A percentile compares a stretch with the other conserved stretches of the same genome.
Conservation (phyloP, 2,888 invertebrate species). For the Amphimallon solstitiale region DNA sequence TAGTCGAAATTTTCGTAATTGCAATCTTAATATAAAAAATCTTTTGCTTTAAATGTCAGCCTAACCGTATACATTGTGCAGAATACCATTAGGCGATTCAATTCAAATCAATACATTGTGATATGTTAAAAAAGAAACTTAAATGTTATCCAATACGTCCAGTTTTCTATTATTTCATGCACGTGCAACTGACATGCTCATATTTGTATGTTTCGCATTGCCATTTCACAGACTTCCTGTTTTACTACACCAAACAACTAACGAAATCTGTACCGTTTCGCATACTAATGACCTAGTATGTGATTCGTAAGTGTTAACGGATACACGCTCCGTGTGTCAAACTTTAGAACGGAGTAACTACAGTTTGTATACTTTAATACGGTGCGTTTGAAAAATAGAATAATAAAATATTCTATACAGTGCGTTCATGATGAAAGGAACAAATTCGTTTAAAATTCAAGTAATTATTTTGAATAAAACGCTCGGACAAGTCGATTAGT, state of each 20-base stretch:
- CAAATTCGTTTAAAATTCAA: too few relatives aligned
- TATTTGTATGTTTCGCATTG: slow-evolving; percentile 33
- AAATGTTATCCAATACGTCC: not conserved
- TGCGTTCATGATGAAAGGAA: too few relatives aligned
- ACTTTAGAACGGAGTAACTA: slow-evolving; percentile 18
- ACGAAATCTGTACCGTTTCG: slow-evolving; percentile 28
- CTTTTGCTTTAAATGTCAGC: not conserved
- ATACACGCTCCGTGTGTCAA: slow-evolving; percentile 10
- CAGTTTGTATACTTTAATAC: slow-evolving; percentile 1
- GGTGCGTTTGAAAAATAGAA: not conserved
- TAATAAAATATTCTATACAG: too few relatives aligned
- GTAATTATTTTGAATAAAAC: too few relatives aligned
- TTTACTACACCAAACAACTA: slow-evolving; percentile 25
- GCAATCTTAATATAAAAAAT: not conserved
- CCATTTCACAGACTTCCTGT: slow-evolving; percentile 31
- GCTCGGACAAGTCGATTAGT: too few relatives aligned
- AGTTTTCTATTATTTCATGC: slow-evolving; percentile 22
- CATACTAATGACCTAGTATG: slow-evolving; percentile 23
- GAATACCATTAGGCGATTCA: not conserved
- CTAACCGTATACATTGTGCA: not conserved
- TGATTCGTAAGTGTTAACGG: slow-evolving; percentile 12
- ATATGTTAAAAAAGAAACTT: slow-evolving; percentile 1
- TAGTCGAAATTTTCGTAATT: too few relatives aligned
- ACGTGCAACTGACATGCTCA: slow-evolving; percentile 25
- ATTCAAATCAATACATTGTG: slow-evolving; percentile 2